Base-by-base conservation (phyloP, 2,113 vertebrate species). In the Microtus richardsoni region DNA sequence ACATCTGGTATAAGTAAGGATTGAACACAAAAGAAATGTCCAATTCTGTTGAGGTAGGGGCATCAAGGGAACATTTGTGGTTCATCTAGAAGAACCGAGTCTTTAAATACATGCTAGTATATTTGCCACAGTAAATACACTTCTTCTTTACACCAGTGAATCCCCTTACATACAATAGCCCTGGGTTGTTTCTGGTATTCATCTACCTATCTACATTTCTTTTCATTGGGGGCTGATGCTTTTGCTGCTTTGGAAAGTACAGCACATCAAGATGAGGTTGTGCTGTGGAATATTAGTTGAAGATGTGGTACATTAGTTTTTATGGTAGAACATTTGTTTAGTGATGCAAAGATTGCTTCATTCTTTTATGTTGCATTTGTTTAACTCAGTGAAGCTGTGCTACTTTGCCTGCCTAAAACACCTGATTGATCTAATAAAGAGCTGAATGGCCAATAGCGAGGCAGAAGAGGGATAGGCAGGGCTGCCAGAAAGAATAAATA, bases 161-260 rank as follows among this genome's bases (percentile, higher is more conserved):
- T 21, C 11, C 77, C 33, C 33, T 47, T 88, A 16, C 77, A 89
- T 79, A 47, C 8, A 13, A 79, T 79, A 58, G 6, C 94, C 47
- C 92, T 64, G n/a, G 30, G 85, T 88, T 44, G 79, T 77, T 97
- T 82, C 39, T 52, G 73, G n/a, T 80, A 58, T 95, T 73, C 58
- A 49, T 14, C 4, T 64, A 30, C n/a, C 84, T 44, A 75, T 70
- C 70, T 86, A 36, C 54, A 44, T 88, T 79, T 84, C 49, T 44
- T 58, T 58, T 84, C 49, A 58, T 58, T 58, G 75, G 24, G 41
- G 33, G 30, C 22, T 1, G 11, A 66, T n/a, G 36, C 39, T 89
- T 82, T 60, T 62, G 28, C 66, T 82, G 28, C 24, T 74, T 3
- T 84, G 41, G 79, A 90, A 90, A 83, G 21, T 54, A 17, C n/a